Conservation (phyloP, 2,797 vertebrate species). For the Botia almorhae region DNA sequence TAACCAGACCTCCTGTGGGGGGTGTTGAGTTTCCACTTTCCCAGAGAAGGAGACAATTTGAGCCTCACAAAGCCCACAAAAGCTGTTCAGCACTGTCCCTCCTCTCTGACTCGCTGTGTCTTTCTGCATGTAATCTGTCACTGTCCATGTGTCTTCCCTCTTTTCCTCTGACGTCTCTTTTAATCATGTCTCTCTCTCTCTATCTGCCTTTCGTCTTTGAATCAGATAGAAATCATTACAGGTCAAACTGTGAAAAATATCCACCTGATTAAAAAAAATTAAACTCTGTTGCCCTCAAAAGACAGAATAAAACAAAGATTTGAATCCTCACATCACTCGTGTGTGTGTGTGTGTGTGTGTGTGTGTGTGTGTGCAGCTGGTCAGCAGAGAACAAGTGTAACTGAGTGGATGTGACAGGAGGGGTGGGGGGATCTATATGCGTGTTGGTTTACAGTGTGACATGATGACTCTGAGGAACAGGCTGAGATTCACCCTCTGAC, state of each 20-base stretch:
- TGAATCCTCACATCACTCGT: not conserved
- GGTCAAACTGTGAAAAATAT: conserved; percentile 8
- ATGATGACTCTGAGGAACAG: conserved; percentile 11
- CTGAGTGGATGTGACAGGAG: conserved; percentile 31
- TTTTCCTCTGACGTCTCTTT: conserved; percentile 10
- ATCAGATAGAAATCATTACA: conserved; percentile 30
- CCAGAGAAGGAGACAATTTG: conserved; percentile 81
- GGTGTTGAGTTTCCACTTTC: conserved; percentile 83
- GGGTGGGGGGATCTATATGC: not conserved
- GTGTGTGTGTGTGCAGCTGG: conserved; percentile 15
- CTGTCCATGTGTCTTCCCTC: conserved; percentile 24
- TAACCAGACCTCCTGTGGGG: conserved; percentile 79
- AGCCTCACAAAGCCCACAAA: conserved; percentile 72
- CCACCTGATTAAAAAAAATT: not conserved
- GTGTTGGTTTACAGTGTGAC: conserved; percentile 31
- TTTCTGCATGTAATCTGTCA: conserved; percentile 31
- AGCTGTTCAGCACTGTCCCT: conserved; percentile 75
- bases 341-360: not conserved
- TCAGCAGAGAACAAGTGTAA: conserved; percentile 40
- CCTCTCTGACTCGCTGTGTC: conserved; percentile 52
- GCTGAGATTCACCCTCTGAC: conserved; percentile 33
- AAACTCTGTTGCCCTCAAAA: not conserved
- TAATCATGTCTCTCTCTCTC: not conserved
- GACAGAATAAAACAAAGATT: not conserved
- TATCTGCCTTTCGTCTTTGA: not conserved